Evolutionary conservation across 2,113 vertebrate species (phyloP), one percentile per base, ranked within the genome.

Genomic region (Pelobates fuscus): DNA sequence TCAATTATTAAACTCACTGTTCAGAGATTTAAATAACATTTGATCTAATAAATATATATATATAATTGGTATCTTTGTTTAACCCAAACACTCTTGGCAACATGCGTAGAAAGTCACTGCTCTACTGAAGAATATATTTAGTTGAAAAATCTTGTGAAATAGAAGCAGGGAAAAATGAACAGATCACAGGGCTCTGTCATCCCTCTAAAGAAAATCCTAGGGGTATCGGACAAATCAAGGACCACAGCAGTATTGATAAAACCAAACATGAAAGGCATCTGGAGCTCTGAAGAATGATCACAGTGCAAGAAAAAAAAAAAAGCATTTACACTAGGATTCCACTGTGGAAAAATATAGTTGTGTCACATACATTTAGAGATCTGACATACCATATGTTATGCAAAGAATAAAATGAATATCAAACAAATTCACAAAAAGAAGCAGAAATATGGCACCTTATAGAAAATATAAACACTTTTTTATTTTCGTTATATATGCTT

Each of bases 171-270:
- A 18, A 49, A 41, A 49, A 49, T 49, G 44, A 57, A 37, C 10
- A 67, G 27, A 69, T 70, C 67, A 43, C 7, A 59, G 55, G 55
- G 17, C 23, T 70, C 54, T 57, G 29, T 57, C 49, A 69, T 55
- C 54, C 25, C 58, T 71, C 23, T 25, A 71, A 61, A 30, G 57
- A 46, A 18, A 44, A 49, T 2, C 26, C 69, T 49, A 32, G 20
- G 14, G 27, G 58, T 55, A 49, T 29, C 27, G 18, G 10, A 46
- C 32, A 30, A 62, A 71, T 61, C 37, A 23, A 20, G 32, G 18
- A 15, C 24, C 55, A 29, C 37, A 46, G 43, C 41, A 17, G 43
- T 21, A 46, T 44, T 71, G 55, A 26, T 67, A 30, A 54, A 29
- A 25, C 37, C 57, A 70, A 21, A 61, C 58, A 46, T 61, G 32